A percentile compares a stretch with the other conserved stretches of the same genome.
Evolutionary conservation across 2,797 vertebrate species (phyloP).

Genomic region (Gymnothorax reevesii): DNA sequence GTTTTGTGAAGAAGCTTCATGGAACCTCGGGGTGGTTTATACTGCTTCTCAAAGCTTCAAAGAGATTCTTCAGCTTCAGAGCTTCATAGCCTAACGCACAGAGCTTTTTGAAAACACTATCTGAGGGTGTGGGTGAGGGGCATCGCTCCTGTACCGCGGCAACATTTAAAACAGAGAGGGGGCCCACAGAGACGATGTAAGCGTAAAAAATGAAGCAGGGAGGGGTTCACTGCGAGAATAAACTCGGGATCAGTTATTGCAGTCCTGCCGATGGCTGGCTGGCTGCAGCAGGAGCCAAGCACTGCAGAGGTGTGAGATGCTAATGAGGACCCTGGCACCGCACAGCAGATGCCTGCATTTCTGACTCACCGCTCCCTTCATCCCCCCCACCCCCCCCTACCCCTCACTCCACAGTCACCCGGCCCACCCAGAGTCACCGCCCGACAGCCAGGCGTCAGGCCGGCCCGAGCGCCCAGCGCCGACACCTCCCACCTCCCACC

Average conservation of each 20-base stretch:
- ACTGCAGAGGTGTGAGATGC: constrained; percentile 37
- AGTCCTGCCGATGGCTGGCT: constrained; percentile 20
- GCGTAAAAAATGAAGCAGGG: not conserved
- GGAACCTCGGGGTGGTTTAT: not conserved
- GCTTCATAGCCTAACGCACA: not conserved
- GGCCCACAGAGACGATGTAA: not conserved
- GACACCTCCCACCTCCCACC: constrained; percentile 26
- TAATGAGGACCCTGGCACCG: constrained; percentile 43
- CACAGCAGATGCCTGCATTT: constrained; percentile 48
- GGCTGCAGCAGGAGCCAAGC: not conserved
- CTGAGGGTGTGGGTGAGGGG: not conserved
- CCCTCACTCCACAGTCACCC: not conserved
- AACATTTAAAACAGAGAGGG: not conserved
- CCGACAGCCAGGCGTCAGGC: constrained; percentile 28
- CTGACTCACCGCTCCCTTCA: constrained; percentile 38
- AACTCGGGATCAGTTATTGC: constrained; percentile 10
- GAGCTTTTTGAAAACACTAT: not conserved
- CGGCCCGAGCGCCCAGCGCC: constrained; percentile 22
- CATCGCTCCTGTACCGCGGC: not conserved
- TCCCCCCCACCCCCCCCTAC: not conserved
- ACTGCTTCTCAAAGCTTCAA: not conserved
- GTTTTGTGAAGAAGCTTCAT: not conserved
- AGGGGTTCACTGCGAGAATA: not conserved
- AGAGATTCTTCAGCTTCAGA: not conserved
- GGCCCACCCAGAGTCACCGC: not conserved